Conservation (phyloP, 1,140 invertebrate species). For the Nephila pilipes region DNA sequence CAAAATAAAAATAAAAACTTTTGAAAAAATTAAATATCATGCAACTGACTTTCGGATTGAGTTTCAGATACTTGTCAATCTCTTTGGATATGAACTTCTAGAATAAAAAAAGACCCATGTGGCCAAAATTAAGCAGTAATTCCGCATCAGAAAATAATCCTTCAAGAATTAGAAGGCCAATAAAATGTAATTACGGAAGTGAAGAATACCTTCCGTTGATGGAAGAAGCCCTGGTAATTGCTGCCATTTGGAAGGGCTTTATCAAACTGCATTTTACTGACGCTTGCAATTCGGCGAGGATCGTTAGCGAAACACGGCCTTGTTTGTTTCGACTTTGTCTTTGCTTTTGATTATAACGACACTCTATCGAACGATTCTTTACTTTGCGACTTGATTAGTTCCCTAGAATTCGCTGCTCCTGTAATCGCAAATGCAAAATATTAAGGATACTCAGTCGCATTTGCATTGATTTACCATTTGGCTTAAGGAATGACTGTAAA, state of each 20-base stretch:
- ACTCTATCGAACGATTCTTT: background rate
- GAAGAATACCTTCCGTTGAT: background rate
- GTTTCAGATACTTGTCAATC: no score
- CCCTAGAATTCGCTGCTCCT: no score
- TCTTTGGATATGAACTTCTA: no score
- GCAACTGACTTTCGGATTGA: no score
- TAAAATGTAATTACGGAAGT: background rate
- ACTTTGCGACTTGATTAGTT: no score
- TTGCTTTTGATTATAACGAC: background rate
- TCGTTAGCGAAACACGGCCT: background rate
- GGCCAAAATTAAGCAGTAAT: background rate
- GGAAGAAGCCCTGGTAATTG: background rate
- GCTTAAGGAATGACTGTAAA: no score
- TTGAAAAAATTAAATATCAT: no score
- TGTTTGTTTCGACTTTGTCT: background rate
- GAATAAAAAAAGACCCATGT: background rate
- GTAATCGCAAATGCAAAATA: no score
- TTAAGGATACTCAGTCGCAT: no score
- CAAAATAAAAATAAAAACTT: no score
- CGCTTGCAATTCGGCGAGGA: background rate
- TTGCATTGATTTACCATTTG: no score
- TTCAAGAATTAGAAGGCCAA: background rate
- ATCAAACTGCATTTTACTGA: slow-evolving; percentile 26
- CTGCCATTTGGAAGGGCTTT: slow-evolving; percentile 21
- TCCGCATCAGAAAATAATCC: background rate